Conservation (phyloP, 2,797 vertebrate species). For the Neosalanx taihuensis region DNA sequence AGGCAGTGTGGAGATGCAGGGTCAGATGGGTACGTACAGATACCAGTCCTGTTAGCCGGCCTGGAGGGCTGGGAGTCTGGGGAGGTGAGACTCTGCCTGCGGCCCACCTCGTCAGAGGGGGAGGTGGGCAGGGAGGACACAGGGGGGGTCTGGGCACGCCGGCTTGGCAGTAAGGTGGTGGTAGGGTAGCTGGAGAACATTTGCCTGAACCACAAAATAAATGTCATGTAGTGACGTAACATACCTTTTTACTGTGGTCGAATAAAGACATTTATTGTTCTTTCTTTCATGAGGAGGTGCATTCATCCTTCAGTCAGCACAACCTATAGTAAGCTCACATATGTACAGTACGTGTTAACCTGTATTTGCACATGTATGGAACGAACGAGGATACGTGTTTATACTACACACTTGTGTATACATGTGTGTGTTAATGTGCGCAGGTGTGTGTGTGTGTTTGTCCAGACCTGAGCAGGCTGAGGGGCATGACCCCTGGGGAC, state of each 20-base stretch:
- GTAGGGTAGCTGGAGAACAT: slow-evolving; percentile 99
- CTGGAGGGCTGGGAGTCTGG: slow-evolving; percentile 89
- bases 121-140: slow-evolving; percentile 94
- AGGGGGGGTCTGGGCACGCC: slow-evolving; percentile 94
- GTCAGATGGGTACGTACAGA: slow-evolving; percentile 51
- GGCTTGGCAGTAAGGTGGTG: slow-evolving; percentile 86
- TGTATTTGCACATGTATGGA: not conserved
- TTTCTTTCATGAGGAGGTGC: not conserved
- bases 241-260: not conserved
- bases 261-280: not conserved
- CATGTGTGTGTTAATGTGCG: not conserved
- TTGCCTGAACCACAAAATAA: slow-evolving; percentile 75
- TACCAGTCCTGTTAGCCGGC: slow-evolving; percentile 85
- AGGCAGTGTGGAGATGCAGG: not conserved
- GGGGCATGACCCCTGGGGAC: slow-evolving; percentile 95
- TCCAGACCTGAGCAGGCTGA: slow-evolving; percentile 90
- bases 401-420: not conserved
- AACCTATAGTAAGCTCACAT: no score
- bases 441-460: not conserved
- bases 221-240: no score
- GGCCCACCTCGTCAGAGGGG: slow-evolving; percentile 92
- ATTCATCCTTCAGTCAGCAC: no score
- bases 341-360: not conserved
- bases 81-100: slow-evolving; percentile 93
- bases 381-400: not conserved